Conservation (phyloP, 2,888 invertebrate genomes). For the Drosophila kambysellisi region DNA sequence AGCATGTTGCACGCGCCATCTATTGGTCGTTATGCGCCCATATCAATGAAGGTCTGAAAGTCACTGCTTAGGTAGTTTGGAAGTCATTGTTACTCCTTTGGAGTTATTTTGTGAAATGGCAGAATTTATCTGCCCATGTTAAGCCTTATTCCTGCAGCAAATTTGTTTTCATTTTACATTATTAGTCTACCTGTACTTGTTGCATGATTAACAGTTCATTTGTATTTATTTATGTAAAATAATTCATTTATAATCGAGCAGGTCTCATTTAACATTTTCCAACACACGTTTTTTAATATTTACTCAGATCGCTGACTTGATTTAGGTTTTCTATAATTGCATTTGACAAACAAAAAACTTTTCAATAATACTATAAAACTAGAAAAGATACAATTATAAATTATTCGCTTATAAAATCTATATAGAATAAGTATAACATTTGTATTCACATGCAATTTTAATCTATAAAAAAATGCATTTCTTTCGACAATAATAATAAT, state of each 20-base stretch:
- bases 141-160: neutral
- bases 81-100: slow-evolving; percentile 66
- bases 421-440: neutral
- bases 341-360: neutral
- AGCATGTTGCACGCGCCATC: slow-evolving; percentile 61
- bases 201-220: neutral
- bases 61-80: slow-evolving; percentile 44
- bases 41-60: slow-evolving; percentile 44
- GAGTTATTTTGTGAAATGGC: slow-evolving; percentile 48
- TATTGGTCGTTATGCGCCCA: slow-evolving; percentile 47
- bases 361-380: neutral
- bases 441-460: neutral
- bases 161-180: neutral
- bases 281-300: neutral
- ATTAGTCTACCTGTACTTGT: neutral
- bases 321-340: neutral
- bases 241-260: neutral
- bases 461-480: neutral
- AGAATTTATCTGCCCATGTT: slow-evolving; percentile 17
- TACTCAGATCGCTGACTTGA: neutral
- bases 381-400: neutral
- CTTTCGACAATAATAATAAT: neutral
- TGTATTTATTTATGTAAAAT: neutral
- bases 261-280: neutral
- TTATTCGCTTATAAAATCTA: neutral